Conservation (phyloP, 2,113 vertebrate species). For the Poicephalus meyeri region DNA sequence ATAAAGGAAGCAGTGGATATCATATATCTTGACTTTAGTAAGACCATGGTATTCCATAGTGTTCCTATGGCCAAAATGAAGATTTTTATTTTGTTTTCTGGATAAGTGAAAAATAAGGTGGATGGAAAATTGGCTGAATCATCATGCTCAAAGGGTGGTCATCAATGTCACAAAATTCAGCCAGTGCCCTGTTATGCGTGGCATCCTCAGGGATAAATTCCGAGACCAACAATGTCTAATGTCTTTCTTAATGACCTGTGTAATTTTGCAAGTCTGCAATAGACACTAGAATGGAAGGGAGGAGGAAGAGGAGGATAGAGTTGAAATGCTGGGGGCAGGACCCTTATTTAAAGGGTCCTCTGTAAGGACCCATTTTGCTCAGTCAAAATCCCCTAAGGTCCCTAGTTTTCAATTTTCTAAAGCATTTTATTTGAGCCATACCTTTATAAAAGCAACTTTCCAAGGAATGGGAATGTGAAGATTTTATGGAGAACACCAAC, state of each 20-base stretch:
- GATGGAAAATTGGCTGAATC: neutral
- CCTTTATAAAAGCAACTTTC: conserved; percentile 12
- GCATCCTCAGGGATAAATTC: neutral
- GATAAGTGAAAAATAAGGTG: neutral
- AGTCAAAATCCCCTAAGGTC: neutral
- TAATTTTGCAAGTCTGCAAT: neutral
- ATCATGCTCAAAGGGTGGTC: neutral
- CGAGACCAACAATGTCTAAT: neutral
- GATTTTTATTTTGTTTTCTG: neutral
- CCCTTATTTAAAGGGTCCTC: neutral
- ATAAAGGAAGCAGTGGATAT: neutral
- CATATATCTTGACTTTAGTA: neutral
- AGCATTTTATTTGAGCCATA: neutral
- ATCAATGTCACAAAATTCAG: neutral
- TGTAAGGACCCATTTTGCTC: neutral
- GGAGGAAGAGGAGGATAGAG: accelerated
- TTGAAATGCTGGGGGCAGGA: neutral
- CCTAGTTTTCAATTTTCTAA: neutral
- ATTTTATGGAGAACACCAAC: neutral
- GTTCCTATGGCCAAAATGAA: neutral
- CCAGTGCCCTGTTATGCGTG: neutral
- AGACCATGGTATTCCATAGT: neutral
- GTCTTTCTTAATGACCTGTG: neutral
- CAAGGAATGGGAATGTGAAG: neutral
- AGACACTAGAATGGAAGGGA: neutral